Evolutionary conservation across 2,888 invertebrate genomes (phyloP).

Genomic region (Craniophora ligustri): DNA sequence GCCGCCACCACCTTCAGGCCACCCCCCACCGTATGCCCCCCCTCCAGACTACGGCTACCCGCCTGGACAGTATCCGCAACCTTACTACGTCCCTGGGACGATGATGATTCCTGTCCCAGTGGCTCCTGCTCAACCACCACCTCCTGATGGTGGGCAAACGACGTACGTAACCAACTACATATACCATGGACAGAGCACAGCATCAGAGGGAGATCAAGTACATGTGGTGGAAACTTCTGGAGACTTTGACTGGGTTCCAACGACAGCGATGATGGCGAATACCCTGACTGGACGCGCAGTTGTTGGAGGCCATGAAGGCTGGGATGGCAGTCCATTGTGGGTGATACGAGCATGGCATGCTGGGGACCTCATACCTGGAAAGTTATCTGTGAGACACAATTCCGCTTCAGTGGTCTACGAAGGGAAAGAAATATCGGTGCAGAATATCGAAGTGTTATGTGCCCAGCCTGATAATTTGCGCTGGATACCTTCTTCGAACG

Average conservation of each 20-base stretch:
- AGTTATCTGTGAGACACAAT: slow-evolving; percentile 80
- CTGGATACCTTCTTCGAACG: slow-evolving; percentile 88
- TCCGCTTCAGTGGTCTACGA: slow-evolving; percentile 77
- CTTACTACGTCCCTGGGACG: slow-evolving; percentile 76
- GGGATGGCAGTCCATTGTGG: slow-evolving; percentile 85
- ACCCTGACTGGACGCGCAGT: slow-evolving; percentile 78
- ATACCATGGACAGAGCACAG: slow-evolving; percentile 74
- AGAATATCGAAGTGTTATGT: slow-evolving; percentile 82
- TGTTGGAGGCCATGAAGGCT: slow-evolving; percentile 83
- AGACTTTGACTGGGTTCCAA: slow-evolving; percentile 81
- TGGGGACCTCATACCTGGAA: slow-evolving; percentile 84
- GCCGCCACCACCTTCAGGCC: slow-evolving; percentile 32
- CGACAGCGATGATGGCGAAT: slow-evolving; percentile 74
- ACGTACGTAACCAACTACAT: slow-evolving; percentile 84
- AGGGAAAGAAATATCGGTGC: slow-evolving; percentile 80
- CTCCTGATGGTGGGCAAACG: slow-evolving; percentile 42
- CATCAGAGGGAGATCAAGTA: slow-evolving; percentile 58
- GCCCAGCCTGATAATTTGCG: slow-evolving; percentile 74
- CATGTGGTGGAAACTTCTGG: slow-evolving; percentile 76
- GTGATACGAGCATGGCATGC: slow-evolving; percentile 82
- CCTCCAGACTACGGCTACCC: slow-evolving; percentile 60
- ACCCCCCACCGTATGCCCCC: slow-evolving; percentile 29
- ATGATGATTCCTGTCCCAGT: slow-evolving; percentile 77
- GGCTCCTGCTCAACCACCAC: slow-evolving; percentile 53
- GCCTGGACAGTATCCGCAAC: slow-evolving; percentile 60